Evolutionary conservation across 2,797 vertebrate species (phyloP).

Genomic region (Tinamus major): DNA sequence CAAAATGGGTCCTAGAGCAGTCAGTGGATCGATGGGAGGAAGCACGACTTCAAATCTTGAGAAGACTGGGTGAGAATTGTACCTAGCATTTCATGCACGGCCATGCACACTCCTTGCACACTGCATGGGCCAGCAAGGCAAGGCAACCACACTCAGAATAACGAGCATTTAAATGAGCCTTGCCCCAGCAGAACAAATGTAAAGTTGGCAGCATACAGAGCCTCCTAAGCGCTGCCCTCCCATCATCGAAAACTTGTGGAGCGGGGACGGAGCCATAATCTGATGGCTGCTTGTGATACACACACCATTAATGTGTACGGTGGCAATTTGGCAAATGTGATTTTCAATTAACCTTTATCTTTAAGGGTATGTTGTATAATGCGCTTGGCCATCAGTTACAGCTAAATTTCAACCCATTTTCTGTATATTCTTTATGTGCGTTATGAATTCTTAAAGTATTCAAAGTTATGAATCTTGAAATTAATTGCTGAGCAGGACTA

Average conservation of each 20-base stretch:
- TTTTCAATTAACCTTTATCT: background rate
- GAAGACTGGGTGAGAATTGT: background rate
- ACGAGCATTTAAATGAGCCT: background rate
- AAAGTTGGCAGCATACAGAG: background rate
- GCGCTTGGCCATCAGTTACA: background rate
- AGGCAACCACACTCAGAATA: background rate
- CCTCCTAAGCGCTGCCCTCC: background rate
- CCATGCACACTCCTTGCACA: too few relatives aligned
- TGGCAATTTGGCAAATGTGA: background rate
- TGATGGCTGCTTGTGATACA: background rate
- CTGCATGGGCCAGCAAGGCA: fast-evolving
- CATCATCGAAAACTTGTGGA: fast-evolving
- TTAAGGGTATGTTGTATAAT: background rate
- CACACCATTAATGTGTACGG: background rate
- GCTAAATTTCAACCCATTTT: background rate
- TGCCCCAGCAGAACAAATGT: background rate
- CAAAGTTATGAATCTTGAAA: background rate
- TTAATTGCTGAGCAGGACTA: background rate
- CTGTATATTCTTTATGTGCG: background rate
- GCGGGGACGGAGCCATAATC: background rate
- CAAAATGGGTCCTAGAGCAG: background rate
- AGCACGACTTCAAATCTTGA: background rate
- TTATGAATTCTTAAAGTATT: background rate
- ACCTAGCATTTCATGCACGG: background rate
- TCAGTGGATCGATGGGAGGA: background rate